phyloP scores from a whole-genome alignment of 2,888 invertebrate genomes.

The Lochmaea capreae region DNA sequence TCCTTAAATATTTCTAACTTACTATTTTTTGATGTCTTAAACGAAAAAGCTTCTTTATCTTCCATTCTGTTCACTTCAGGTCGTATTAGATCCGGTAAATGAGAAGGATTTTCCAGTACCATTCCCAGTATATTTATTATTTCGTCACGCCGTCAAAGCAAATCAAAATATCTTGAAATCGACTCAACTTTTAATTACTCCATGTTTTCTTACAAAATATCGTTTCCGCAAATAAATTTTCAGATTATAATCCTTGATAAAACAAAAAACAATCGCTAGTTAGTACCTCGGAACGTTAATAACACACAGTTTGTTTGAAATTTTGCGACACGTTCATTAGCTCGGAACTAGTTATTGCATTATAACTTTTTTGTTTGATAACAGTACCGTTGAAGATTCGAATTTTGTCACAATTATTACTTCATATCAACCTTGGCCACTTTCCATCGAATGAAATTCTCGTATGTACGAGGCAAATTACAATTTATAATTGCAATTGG shows the following conservation, averaged over 20 bases:
- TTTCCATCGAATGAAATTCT: conserved; percentile 10
- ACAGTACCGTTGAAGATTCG: conserved; percentile 21
- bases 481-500: conserved; percentile 4
- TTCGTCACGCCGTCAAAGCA: no score
- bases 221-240: not conserved
- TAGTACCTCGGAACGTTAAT: not conserved
- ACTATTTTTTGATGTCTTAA: no score
- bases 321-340: conserved; percentile 23
- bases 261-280: not conserved
- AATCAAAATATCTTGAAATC: no score
- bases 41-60: no score
- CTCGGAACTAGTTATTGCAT: conserved; percentile 20
- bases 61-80: no score
- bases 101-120: no score
- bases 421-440: conserved; percentile 21
- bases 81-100: no score
- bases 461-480: not conserved
- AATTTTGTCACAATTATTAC: conserved; percentile 17
- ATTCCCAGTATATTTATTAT: no score
- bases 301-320: not conserved
- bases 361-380: conserved; percentile 6
- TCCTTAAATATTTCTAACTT: no score
- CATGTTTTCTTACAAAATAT: not conserved
- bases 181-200: not conserved
- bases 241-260: not conserved